These are phyloP conservation scores for Limnephilus rhombicus DNA, from an alignment of 2,888 invertebrate species.

Conservation along the genomic window DNA sequence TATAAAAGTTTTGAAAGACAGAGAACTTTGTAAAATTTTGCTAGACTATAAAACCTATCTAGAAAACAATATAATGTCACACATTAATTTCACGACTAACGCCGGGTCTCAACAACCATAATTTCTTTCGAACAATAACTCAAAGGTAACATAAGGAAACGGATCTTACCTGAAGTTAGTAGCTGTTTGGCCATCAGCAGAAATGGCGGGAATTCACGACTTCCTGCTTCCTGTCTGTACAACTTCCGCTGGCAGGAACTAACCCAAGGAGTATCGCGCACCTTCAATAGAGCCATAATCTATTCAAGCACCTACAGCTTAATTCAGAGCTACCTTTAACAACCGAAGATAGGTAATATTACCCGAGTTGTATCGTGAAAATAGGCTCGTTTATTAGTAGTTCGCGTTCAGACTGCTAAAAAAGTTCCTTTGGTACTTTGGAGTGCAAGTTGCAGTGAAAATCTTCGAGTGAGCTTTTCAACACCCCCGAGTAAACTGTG, in stretches of 20 bases:
- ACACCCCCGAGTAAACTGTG: too few species aligned
- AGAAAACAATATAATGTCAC: background rate
- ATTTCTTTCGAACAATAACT: background rate
- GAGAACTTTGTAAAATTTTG: too few species aligned
- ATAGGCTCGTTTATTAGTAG: background rate
- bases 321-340: background rate
- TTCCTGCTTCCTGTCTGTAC: slow-evolving; percentile 34
- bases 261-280: slow-evolving; percentile 9
- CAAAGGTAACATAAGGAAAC: background rate
- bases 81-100: background rate
- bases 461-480: too few species aligned
- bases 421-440: background rate
- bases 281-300: background rate
- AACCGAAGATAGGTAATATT: too few species aligned
- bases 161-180: background rate
- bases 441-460: background rate
- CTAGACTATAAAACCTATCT: too few species aligned
- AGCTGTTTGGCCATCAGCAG: background rate
- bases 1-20: too few species aligned
- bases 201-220: slow-evolving; percentile 16
- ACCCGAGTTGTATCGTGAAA: too few species aligned
- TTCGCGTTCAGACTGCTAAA: background rate
- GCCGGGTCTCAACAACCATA: background rate
- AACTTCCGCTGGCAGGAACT: slow-evolving; percentile 31
- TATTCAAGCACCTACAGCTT: background rate